phyloP scores from a whole-genome alignment of 92 coral and sea anemone species.

The Palythoa grandiflora region DNA sequence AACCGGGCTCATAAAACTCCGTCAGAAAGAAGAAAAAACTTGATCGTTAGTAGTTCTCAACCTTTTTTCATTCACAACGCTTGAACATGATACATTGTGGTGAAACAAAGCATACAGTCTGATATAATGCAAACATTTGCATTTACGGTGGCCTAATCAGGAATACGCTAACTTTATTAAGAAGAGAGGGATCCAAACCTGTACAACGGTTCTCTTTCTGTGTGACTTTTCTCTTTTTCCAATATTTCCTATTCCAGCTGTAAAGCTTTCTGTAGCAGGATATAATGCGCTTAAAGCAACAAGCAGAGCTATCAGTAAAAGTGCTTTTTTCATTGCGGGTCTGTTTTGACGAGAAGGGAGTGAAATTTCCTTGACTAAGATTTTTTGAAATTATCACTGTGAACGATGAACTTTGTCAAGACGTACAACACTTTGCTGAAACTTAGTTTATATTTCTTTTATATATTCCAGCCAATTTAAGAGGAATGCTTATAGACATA shows the following conservation, averaged over 20 bases:
- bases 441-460: constrained; percentile 17
- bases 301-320: constrained; percentile 2
- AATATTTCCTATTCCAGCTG: constrained; percentile 46
- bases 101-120: no score
- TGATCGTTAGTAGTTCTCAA: no score
- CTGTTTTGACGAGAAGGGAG: not conserved
- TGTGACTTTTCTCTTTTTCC: constrained; percentile 14
- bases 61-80: no score
- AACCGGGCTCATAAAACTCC: no score
- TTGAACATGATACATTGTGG: no score
- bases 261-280: constrained; percentile 16
- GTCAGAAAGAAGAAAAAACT: no score
- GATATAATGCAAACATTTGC: no score
- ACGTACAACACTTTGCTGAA: not conserved
- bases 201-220: not conserved
- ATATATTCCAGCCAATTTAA: constrained; percentile 25
- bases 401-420: not conserved
- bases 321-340: not conserved
- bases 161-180: no score
- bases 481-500: not conserved
- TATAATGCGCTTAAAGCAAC: not conserved
- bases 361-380: not conserved
- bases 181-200: not conserved
- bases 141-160: no score
- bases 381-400: not conserved